phyloP scores from a whole-genome alignment of 2,113 vertebrate genomes.

The Bostrychus sinensis region DNA sequence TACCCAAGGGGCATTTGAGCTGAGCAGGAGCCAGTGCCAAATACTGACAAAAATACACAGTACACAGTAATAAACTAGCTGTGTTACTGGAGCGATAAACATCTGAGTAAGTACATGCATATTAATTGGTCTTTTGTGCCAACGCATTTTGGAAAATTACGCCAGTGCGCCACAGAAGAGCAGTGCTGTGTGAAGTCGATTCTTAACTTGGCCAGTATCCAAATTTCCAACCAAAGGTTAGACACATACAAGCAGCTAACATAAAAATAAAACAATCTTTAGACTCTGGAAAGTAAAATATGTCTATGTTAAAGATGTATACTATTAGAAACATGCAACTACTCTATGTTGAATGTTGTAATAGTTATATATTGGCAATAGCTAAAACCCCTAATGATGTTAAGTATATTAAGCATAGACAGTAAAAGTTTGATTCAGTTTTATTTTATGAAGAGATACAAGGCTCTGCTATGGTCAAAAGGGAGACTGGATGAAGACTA shows the following conservation, averaged over 20 bases:
- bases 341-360: background rate
- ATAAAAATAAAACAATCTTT: conserved; percentile 24
- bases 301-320: background rate
- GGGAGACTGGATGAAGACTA: too few species aligned
- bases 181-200: conserved; percentile 48
- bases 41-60: conserved; percentile 7
- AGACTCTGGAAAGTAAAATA: conserved; percentile 2
- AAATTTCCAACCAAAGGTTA: conserved; percentile 44
- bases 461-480: too few species aligned
- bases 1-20: conserved; percentile 17
- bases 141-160: conserved; percentile 51
- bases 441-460: too few species aligned
- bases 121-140: conserved; percentile 57
- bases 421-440: too few species aligned
- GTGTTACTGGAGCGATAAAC: conserved; percentile 51
- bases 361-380: background rate
- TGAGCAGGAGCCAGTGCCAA: conserved; percentile 8
- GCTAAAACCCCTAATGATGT: too few species aligned
- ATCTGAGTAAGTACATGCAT: conserved; percentile 58
- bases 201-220: conserved; percentile 56
- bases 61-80: conserved; percentile 35
- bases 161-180: conserved; percentile 36
- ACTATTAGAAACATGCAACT: background rate
- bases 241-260: conserved; percentile 39
- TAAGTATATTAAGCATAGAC: too few species aligned